phyloP scores from a whole-genome alignment of 2,888 invertebrate genomes.

The Conchocele bisecta region DNA sequence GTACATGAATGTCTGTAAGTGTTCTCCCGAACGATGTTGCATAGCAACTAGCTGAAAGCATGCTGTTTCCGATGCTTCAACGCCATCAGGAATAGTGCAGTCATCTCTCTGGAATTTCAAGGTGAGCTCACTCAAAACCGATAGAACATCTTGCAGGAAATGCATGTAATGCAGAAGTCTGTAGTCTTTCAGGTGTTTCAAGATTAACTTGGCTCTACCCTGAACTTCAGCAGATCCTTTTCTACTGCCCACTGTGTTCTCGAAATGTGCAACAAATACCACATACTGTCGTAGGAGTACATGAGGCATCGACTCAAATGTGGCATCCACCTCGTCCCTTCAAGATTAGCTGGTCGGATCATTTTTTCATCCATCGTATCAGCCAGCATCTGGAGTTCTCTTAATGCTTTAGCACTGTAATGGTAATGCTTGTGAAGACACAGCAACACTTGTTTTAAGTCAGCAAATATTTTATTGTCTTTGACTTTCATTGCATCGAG shows the following conservation, averaged over 20 bases:
- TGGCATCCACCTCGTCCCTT: slow-evolving; percentile 57
- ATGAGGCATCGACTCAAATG: too few species aligned
- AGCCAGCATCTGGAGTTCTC: slow-evolving; percentile 44
- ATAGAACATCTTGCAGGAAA: slow-evolving; percentile 45
- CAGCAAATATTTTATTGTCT: slow-evolving; percentile 30
- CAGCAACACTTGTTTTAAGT: slow-evolving; percentile 40
- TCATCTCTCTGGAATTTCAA: slow-evolving; percentile 49
- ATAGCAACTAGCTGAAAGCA: slow-evolving; percentile 36
- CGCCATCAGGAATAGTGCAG: slow-evolving; percentile 30
- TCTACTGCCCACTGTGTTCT: slow-evolving; percentile 36
- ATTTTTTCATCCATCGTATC: slow-evolving; percentile 48
- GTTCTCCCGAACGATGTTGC: slow-evolving; percentile 27
- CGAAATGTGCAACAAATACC: slow-evolving; percentile 42
- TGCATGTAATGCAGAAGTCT: slow-evolving; percentile 43
- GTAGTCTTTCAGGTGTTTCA: slow-evolving; percentile 34
- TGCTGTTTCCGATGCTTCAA: slow-evolving; percentile 44
- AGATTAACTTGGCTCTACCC: slow-evolving; percentile 24
- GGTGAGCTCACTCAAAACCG: slow-evolving; percentile 32
- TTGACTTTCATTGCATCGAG: slow-evolving; percentile 46
- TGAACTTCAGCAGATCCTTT: slow-evolving; percentile 31
- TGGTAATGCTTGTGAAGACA: slow-evolving; percentile 50
- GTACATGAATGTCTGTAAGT: slow-evolving; percentile 31
- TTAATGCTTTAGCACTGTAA: slow-evolving; percentile 50
- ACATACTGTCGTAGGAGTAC: slow-evolving; percentile 22
- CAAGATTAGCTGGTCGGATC: slow-evolving; percentile 39